Evolutionary conservation across 64 coral and sea anemone species (phyloP).

Genomic region (Orbicella faveolata): DNA sequence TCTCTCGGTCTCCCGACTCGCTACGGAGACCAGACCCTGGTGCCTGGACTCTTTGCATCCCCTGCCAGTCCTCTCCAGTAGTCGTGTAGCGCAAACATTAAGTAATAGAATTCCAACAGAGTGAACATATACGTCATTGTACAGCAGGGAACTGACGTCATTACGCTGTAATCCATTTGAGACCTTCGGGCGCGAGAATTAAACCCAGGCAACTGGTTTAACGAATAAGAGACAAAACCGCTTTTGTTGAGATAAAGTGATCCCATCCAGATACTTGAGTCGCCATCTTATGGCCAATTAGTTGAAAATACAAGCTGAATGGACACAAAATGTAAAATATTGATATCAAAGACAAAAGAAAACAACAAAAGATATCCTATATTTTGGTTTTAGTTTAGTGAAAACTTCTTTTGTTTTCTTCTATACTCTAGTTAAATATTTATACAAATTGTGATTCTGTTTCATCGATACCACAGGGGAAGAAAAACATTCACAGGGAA

Average conservation of each 20-base stretch:
- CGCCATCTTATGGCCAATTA: background rate
- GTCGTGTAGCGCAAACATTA: too few relatives aligned
- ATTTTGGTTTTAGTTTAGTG: background rate
- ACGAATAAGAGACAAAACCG: background rate
- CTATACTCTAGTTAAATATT: background rate
- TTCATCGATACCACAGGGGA: background rate
- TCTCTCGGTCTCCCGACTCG: too few relatives aligned
- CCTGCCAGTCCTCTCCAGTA: too few relatives aligned
- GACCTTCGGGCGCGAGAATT: background rate
- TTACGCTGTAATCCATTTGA: background rate
- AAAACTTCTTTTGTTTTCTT: background rate
- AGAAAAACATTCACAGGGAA: background rate
- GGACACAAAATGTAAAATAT: conserved; percentile 14
- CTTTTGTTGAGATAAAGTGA: background rate
- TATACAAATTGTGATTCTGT: background rate
- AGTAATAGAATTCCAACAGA: too few relatives aligned
- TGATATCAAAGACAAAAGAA: background rate
- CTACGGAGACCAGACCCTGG: too few relatives aligned
- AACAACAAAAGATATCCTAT: background rate
- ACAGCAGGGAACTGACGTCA: background rate
- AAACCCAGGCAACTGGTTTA: background rate
- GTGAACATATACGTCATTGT: too few relatives aligned
- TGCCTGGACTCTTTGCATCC: too few relatives aligned
- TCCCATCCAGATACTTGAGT: background rate
- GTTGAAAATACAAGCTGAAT: background rate